Evolutionary conservation across 1,140 invertebrate genomes (phyloP).

Genomic region (Drosophila nikananu): DNA sequence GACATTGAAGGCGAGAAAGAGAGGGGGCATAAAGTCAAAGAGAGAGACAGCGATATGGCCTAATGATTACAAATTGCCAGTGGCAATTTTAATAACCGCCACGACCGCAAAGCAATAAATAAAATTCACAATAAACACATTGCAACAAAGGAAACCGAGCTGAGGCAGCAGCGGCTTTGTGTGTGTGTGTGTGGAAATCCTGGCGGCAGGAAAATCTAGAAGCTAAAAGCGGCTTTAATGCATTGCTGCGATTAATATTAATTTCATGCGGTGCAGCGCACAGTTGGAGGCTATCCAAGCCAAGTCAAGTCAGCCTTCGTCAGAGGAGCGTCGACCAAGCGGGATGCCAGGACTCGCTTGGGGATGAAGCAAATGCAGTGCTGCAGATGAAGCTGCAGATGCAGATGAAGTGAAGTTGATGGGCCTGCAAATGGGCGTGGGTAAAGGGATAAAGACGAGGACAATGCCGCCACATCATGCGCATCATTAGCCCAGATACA

Average conservation of each 20-base stretch:
- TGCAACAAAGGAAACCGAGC: constrained; percentile 58
- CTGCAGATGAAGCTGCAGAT: constrained; percentile 51
- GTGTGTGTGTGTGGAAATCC: constrained; percentile 25
- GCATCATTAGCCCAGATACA: constrained; percentile 51
- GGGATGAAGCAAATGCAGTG: constrained; percentile 18
- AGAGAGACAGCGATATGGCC: constrained; percentile 28
- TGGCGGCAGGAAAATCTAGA: constrained; percentile 61
- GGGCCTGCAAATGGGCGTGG: constrained; percentile 16
- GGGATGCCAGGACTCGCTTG: background rate
- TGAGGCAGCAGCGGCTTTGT: constrained; percentile 32
- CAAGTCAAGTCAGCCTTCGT: constrained; percentile 2
- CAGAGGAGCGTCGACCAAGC: background rate
- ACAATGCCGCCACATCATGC: constrained; percentile 48
- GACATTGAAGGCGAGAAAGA: background rate
- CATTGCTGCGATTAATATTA: constrained; percentile 82
- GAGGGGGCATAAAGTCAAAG: background rate
- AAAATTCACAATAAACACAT: constrained; percentile 73
- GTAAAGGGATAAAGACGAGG: constrained; percentile 20
- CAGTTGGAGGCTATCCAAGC: constrained; percentile 64
- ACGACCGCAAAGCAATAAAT: constrained; percentile 76
- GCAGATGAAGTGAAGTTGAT: constrained; percentile 49
- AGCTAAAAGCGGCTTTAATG: constrained; percentile 79
- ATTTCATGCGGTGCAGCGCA: constrained; percentile 75
- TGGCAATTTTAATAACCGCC: constrained; percentile 77
- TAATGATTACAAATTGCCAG: constrained; percentile 82